These are phyloP conservation scores for Entomobrya multifasciata DNA, from an alignment of 2,888 invertebrate species.

Conservation along the genomic window DNA sequence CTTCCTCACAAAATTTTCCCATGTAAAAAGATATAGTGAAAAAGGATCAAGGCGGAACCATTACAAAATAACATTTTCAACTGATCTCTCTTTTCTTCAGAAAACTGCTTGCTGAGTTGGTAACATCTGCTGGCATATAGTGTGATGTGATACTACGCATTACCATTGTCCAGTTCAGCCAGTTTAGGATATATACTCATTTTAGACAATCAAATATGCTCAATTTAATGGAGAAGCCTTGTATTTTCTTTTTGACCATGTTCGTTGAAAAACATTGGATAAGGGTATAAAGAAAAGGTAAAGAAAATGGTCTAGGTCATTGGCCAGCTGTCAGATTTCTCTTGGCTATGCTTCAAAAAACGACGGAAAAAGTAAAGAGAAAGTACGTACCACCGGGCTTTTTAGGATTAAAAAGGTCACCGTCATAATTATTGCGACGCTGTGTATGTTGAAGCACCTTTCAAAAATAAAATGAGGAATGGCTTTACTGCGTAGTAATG, in stretches of 20 bases:
- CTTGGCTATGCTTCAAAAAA: not conserved
- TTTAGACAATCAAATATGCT: conserved; percentile 32
- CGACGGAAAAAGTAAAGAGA: too few species aligned
- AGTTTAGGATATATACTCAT: not conserved
- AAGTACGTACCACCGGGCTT: not conserved
- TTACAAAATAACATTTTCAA: conserved; percentile 34
- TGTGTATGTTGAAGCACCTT: too few species aligned
- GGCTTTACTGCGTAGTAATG: conserved; percentile 30
- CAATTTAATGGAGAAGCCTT: conserved; percentile 23
- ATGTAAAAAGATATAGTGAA: too few species aligned
- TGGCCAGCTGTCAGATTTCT: conserved; percentile 41
- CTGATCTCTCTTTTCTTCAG: not conserved
- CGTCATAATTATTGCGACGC: not conserved
- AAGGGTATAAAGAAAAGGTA: not conserved
- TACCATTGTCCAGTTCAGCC: too few species aligned
- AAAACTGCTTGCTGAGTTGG: not conserved
- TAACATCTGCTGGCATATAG: conserved; percentile 27
- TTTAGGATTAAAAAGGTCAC: conserved; percentile 2
- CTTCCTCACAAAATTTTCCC: conserved; percentile 14
- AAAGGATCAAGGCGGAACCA: conserved; percentile 36
- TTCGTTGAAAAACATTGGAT: not conserved
- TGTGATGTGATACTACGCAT: too few species aligned
- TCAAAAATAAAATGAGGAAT: conserved; percentile 36
- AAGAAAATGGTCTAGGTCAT: not conserved
- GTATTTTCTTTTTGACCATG: not conserved